Base-by-base conservation (phyloP, 2,113 vertebrate species). In the Verasper variegatus region DNA sequence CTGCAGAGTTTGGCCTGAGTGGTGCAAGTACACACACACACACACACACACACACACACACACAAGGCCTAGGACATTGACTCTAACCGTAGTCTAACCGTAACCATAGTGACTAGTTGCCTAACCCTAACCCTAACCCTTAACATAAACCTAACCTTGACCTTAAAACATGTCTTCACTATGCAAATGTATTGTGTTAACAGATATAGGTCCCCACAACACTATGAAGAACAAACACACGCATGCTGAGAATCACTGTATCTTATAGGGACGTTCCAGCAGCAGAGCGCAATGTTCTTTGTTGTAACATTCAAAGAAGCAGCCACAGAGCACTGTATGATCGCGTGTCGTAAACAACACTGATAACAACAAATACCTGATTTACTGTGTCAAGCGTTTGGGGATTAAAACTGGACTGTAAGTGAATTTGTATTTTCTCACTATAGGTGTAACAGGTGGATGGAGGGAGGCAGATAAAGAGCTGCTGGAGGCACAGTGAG, bases 271-370 rank as follows among this genome's bases (percentile, higher is more conserved):
- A 66, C 27, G 18, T 68, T 73, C 71, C 18, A 31, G 24, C 63
- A 67, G 57, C 20, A 6, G 2, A n/a, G 27, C 21, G 71, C 61
- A 74, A 54, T 0, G 18, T 82, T 78, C 37, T 45, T 77, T 78
- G 21, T 49, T 49, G 4, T 20, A 21, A 59, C 47, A 56, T 56
- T 42, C 49, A 8, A 40, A 42, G 65, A 61, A 21, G 24, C 21
- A 56, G 35, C 14, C 7, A 31, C 21, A 64, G 45, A 51, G 52
- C 49, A 26, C 11, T 35, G 21, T 2, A 18, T 10, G 69, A 37
- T 59, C 26, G 15, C 21, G 7, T 40, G 49, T 18, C 15, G 26
- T 10, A 17, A 26, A 18, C 35, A 5, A 80, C 14, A 1, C 49
- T 42, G 42, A n/a, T 0, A 3, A 47, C 5, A n/a, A 42, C 13